Percentiles rank a stretch among this genome's conserved stretches.
These are phyloP conservation scores for Atta cephalotes DNA, from an alignment of 1,140 invertebrate species.

Conservation along the genomic window DNA sequence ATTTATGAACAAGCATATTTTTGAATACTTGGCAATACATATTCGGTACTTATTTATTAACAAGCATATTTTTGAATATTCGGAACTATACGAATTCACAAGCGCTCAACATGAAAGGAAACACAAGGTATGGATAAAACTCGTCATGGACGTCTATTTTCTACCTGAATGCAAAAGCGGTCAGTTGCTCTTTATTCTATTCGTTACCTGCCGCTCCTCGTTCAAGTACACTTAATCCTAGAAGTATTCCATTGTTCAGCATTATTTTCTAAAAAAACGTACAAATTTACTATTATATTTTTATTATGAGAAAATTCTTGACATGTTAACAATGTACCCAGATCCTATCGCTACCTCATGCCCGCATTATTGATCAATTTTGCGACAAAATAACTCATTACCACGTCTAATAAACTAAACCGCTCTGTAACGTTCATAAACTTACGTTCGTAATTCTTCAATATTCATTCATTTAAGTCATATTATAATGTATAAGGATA, in stretches of 20 bases:
- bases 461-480: not conserved
- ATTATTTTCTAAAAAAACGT: not conserved
- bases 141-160: not conserved
- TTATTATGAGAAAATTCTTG: too few species aligned
- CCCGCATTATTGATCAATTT: constrained; percentile 8
- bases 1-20: not conserved
- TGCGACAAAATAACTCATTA: not conserved
- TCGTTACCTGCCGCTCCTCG: not conserved
- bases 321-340: not conserved
- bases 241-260: not conserved
- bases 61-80: not conserved
- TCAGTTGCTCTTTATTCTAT: not conserved
- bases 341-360: not conserved
- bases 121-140: not conserved
- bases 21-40: not conserved
- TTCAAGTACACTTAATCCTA: not conserved
- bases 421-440: too few species aligned
- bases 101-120: not conserved
- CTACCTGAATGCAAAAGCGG: not conserved
- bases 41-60: not conserved
- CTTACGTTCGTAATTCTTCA: not conserved
- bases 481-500: not conserved
- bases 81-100: not conserved
- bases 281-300: not conserved
- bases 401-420: not conserved